Percentiles rank a stretch among this genome's conserved stretches.
These are phyloP conservation scores for Synanceia verrucosa DNA, from an alignment of 2,797 vertebrate species.

Conservation along the genomic window DNA sequence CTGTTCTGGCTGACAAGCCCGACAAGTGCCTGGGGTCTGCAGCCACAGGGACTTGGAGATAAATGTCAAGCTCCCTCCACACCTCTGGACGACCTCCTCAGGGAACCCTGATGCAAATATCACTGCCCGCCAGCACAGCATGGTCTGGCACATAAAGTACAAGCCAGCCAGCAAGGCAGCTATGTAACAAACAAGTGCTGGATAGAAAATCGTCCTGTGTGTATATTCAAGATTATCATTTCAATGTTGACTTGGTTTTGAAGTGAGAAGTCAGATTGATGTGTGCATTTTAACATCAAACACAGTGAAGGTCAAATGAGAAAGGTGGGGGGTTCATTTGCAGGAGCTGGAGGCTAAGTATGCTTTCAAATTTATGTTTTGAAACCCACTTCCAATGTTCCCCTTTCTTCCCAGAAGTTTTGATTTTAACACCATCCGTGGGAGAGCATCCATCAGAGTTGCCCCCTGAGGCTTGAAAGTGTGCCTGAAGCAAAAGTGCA, in stretches of 20 bases:
- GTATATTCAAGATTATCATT: background rate
- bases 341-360: background rate
- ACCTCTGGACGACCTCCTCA: conserved; percentile 66
- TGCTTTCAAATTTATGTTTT: conserved; percentile 1
- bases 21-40: conserved; percentile 61
- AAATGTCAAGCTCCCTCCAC: conserved; percentile 78
- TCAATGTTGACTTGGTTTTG: background rate
- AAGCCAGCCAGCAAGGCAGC: conserved; percentile 42
- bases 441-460: conserved; percentile 6
- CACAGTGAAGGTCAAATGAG: background rate
- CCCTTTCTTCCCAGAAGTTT: background rate
- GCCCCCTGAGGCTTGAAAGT: conserved; percentile 17
- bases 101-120: conserved; percentile 73
- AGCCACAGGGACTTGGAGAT: conserved; percentile 62
- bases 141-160: conserved; percentile 55
- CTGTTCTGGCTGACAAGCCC: conserved; percentile 70
- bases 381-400: background rate
- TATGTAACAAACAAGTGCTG: conserved; percentile 22
- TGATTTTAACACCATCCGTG: conserved; percentile 4
- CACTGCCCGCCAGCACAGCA: conserved; percentile 62
- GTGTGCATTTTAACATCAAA: background rate
- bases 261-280: background rate
- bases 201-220: background rate
- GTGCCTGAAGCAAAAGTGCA: conserved; percentile 21
- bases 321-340: background rate